A percentile compares a stretch with the other conserved stretches of the same genome.
phyloP scores from a whole-genome alignment of 2,888 invertebrate species.

The Amphipyra tragopoginis region DNA sequence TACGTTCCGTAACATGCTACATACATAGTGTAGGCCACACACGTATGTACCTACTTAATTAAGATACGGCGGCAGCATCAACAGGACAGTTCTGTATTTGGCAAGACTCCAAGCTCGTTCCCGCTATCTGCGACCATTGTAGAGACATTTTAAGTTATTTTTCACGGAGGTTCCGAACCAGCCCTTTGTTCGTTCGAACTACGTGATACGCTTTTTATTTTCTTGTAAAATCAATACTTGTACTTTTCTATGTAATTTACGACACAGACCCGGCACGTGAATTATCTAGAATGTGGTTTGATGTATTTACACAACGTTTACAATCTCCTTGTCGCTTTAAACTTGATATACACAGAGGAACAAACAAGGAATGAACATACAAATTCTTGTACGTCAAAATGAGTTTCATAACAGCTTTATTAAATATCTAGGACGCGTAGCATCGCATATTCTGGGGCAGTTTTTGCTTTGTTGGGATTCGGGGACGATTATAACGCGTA shows the following conservation, averaged over 20 bases:
- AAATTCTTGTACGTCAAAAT: constrained; percentile 54
- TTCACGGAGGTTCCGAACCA: constrained; percentile 40
- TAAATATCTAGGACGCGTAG: constrained; percentile 54
- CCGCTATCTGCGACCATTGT: constrained; percentile 46
- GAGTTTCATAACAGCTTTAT: constrained; percentile 59
- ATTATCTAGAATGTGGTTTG: constrained; percentile 9
- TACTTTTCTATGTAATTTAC: constrained; percentile 24
- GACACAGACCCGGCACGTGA: not conserved
- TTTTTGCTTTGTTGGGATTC: constrained; percentile 58
- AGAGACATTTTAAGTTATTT: constrained; percentile 54
- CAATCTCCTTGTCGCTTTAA: constrained; percentile 27
- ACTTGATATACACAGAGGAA: constrained; percentile 31
- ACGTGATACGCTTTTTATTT: constrained; percentile 51
- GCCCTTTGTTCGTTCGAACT: constrained; percentile 38
- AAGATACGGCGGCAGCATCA: constrained; percentile 54
- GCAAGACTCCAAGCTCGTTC: constrained; percentile 55
- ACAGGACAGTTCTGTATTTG: constrained; percentile 55
- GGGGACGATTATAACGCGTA: constrained; percentile 28
- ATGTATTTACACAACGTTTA: constrained; percentile 4
- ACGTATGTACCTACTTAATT: constrained; percentile 57
- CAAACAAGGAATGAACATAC: constrained; percentile 49
- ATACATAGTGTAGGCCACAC: constrained; percentile 30
- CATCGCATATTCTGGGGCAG: constrained; percentile 41
- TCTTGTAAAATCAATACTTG: constrained; percentile 40
- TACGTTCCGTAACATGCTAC: constrained; percentile 4